Evolutionary conservation across 2,113 vertebrate genomes (phyloP).

Genomic region (Neodon shergylaensis): DNA sequence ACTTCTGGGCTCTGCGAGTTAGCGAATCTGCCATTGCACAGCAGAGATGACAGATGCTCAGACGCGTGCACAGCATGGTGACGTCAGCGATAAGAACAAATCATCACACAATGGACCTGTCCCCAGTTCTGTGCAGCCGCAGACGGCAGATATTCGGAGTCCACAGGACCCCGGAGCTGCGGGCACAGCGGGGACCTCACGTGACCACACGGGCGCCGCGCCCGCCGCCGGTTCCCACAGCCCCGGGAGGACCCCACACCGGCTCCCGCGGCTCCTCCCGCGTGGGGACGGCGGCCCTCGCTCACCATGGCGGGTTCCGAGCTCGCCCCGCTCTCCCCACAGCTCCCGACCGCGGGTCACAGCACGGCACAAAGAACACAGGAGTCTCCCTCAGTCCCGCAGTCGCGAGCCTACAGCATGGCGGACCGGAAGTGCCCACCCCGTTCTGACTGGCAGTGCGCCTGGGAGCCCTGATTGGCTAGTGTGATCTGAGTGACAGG

Average conservation of each 20-base stretch:
- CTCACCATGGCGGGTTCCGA: background rate
- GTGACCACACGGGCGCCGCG: background rate
- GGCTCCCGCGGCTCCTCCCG: background rate
- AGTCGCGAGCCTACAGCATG: background rate
- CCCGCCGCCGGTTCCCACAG: background rate
- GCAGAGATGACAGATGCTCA: background rate
- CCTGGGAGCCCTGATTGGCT: background rate
- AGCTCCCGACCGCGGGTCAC: background rate
- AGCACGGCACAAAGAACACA: too few species aligned
- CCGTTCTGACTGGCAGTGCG: background rate
- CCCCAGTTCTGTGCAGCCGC: background rate
- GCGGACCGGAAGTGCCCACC: background rate
- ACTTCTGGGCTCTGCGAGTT: background rate
- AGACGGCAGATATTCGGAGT: background rate
- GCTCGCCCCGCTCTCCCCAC: background rate
- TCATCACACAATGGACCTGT: too few species aligned
- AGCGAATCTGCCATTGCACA: background rate
- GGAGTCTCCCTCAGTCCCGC: background rate
- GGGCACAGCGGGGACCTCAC: background rate
- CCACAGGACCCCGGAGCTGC: too few species aligned
- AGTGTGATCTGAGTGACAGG: background rate
- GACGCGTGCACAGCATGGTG: background rate
- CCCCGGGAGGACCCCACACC: background rate
- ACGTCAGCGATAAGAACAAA: too few species aligned
- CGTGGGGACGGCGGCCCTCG: background rate